Conservation (phyloP, 2,113 vertebrate genomes). For the Beaufortia kweichowensis region DNA sequence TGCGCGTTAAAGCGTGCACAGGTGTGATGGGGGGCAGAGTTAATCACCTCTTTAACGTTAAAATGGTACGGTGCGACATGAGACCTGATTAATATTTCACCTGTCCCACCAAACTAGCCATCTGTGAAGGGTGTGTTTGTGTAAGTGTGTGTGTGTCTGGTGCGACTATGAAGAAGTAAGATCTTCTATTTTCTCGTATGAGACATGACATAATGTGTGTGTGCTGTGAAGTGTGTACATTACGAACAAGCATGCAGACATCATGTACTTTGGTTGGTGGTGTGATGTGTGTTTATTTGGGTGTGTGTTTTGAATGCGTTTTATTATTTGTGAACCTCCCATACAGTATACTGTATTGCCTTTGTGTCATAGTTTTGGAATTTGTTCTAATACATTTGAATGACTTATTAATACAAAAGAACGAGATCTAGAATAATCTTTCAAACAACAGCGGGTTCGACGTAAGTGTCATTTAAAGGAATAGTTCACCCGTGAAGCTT, state of each 20-base stretch:
- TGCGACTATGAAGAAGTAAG: slow-evolving; percentile 2
- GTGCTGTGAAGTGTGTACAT: not conserved
- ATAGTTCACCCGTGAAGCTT: not conserved
- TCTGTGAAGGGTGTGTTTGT: slow-evolving; percentile 44
- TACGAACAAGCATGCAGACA: not conserved
- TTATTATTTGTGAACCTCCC: not conserved
- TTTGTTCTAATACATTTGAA: slow-evolving; percentile 7
- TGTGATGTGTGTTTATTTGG: not conserved
- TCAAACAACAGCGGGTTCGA: not conserved
- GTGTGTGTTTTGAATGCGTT: slow-evolving; percentile 8
- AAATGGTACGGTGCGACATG: not conserved
- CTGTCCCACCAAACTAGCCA: not conserved
- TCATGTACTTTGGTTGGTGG: not conserved
- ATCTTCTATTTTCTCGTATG: not conserved
- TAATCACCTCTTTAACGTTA: slow-evolving; percentile 48
- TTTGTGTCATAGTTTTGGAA: not conserved
- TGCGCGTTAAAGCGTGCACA: not conserved
- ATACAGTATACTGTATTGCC: not conserved
- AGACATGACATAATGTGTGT: not conserved
- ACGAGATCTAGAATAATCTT: not conserved
- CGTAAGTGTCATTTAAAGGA: not conserved
- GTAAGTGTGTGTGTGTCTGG: slow-evolving; percentile 1
- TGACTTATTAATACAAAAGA: no score
- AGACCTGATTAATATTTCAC: slow-evolving; percentile 51
- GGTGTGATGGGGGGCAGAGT: slow-evolving; percentile 40